Conservation (phyloP, 1,140 invertebrate genomes). For the Macrostomum lignano region DNA sequence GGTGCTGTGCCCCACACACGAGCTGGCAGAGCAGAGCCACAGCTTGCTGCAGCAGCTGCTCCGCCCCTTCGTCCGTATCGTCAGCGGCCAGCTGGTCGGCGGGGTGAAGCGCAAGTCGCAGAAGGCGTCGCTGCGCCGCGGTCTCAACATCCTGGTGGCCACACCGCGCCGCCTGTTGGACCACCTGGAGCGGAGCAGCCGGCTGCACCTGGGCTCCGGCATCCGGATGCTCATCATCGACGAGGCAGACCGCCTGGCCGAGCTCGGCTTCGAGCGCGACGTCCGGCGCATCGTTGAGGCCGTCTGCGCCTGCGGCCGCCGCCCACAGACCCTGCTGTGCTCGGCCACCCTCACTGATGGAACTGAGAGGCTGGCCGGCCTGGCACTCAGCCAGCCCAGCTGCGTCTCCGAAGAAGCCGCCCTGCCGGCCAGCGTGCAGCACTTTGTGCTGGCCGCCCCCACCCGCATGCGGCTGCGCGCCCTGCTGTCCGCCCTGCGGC, state of each 20-base stretch:
- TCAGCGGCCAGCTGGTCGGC: conserved; percentile 55
- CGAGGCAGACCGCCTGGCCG: conserved; percentile 39
- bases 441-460: conserved; percentile 1
- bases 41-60: conserved; percentile 4
- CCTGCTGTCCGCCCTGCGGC: background rate
- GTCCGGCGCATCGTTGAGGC: conserved; percentile 33
- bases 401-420: background rate
- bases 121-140: conserved; percentile 40
- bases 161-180: conserved; percentile 26
- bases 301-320: conserved; percentile 11
- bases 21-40: conserved; percentile 7
- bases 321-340: conserved; percentile 19
- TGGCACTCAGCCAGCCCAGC: conserved; percentile 46
- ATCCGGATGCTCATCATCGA: conserved; percentile 20
- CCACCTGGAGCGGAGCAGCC: conserved; percentile 19
- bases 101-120: conserved; percentile 76
- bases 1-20: conserved; percentile 51
- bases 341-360: conserved; percentile 29
- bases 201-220: conserved; percentile 12
- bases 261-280: conserved; percentile 73
- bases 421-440: background rate
- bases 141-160: conserved; percentile 23
- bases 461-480: conserved; percentile 1
- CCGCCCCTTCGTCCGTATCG: conserved; percentile 61
- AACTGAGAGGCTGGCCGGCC: conserved; percentile 57